phyloP scores from a whole-genome alignment of 2,888 invertebrate species.

The Glyphotaelius pellucidus region DNA sequence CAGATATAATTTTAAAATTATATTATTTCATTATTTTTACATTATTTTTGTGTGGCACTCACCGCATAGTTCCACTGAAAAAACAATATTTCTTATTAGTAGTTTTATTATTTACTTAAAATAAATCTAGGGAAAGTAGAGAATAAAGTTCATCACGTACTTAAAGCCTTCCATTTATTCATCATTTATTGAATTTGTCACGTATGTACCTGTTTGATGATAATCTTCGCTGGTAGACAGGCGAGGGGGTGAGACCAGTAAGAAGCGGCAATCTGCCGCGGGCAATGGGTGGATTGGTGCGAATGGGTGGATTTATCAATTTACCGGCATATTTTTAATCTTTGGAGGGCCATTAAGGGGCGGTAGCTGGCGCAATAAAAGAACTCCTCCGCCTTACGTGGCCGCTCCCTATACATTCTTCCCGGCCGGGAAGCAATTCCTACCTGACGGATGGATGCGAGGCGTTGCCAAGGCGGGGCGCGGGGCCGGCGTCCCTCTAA shows the following conservation, averaged over 20 bases:
- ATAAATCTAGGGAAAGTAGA: too few relatives aligned
- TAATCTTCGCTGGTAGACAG: slow-evolving; percentile 24
- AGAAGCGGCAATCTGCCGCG: slow-evolving; percentile 48
- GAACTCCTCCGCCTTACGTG: slow-evolving; percentile 47
- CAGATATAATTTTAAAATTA: too few relatives aligned
- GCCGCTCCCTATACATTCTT: slow-evolving; percentile 40
- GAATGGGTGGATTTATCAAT: slow-evolving; percentile 62
- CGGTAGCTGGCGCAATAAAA: slow-evolving; percentile 58
- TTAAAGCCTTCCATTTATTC: too few relatives aligned
- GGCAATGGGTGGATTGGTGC: slow-evolving; percentile 14
- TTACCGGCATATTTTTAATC: slow-evolving; percentile 66
- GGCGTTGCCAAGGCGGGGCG: neutral
- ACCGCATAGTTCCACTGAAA: too few relatives aligned
- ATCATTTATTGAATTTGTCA: slow-evolving; percentile 49
- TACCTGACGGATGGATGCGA: slow-evolving; percentile 49
- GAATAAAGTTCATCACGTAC: too few relatives aligned
- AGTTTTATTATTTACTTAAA: too few relatives aligned
- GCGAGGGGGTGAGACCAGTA: neutral
- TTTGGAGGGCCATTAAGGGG: slow-evolving; percentile 64
- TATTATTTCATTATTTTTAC: too few relatives aligned
- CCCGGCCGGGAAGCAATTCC: slow-evolving; percentile 64
- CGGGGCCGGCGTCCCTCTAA: neutral
- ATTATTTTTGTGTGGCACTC: too few relatives aligned
- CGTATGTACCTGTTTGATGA: slow-evolving; percentile 34
- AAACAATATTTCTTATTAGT: too few relatives aligned